Evolutionary conservation across 2,888 invertebrate genomes (phyloP).

Genomic region (Acronicta leporina): DNA sequence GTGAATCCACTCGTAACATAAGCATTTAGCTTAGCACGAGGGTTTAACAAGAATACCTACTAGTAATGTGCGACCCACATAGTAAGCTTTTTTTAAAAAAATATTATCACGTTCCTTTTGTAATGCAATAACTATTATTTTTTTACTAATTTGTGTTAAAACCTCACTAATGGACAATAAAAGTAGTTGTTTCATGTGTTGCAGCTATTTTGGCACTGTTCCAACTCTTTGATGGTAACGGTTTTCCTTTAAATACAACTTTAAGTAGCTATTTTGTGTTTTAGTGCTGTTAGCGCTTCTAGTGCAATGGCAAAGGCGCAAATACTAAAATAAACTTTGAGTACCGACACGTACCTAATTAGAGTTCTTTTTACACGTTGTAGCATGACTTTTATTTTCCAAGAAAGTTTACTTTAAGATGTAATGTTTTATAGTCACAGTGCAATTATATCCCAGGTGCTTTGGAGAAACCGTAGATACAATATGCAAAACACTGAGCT

Average conservation of each 20-base stretch:
- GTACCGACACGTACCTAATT: constrained; percentile 12
- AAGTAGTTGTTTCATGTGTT: constrained; percentile 19
- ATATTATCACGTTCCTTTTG: not conserved
- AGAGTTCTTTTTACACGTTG: not conserved
- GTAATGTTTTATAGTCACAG: not conserved
- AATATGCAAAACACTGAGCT: too few relatives aligned
- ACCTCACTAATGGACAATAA: constrained; percentile 14
- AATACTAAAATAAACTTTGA: constrained; percentile 37
- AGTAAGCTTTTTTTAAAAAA: too few relatives aligned
- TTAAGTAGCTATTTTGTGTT: constrained; percentile 26
- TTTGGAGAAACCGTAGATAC: too few relatives aligned
- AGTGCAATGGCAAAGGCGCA: constrained; percentile 24
- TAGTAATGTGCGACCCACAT: too few relatives aligned
- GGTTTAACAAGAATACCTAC: too few relatives aligned
- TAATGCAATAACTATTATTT: not conserved
- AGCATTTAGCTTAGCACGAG: too few relatives aligned
- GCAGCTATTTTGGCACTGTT: constrained; percentile 16
- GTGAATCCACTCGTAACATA: too few relatives aligned
- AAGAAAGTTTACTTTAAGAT: not conserved
- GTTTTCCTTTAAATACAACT: constrained; percentile 20
- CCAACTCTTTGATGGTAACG: constrained; percentile 37
- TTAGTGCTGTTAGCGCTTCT: constrained; percentile 30
- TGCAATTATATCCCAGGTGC: too few relatives aligned
- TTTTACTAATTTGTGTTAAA: not conserved
- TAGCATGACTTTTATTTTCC: not conserved